Evolutionary conservation across 2,113 vertebrate species (phyloP), one percentile per base, ranked within the genome.

Genomic region (Halcyon malimbica): DNA sequence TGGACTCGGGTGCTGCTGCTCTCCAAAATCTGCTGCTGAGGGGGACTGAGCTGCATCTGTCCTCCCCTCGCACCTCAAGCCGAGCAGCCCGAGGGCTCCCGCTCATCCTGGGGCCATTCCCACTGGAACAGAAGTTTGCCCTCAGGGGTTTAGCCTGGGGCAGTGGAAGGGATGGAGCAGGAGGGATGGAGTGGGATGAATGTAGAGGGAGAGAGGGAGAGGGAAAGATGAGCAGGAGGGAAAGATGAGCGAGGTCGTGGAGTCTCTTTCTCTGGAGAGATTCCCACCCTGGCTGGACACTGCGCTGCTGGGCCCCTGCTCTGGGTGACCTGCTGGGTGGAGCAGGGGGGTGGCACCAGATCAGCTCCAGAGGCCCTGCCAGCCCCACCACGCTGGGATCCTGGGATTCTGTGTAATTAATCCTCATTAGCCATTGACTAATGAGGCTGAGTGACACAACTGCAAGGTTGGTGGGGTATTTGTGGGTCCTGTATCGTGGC

Each of bases 31-130:
- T 12, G 12, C 73, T n/a, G 3, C 15, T 17, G 18, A 10, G 28
- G 35, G 54, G 48, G n/a, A 5, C 0, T 0, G 41, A 48, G 65
- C 2, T 54, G 25, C 13, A 2, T 17, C 29, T 50, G n/a, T 25
- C 21, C 15, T 16, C 9, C 33, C 41, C 17, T 16, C 1, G 2
- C 10, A 6, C 53, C 24, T 9, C 33, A 16, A 54, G 13, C 1
- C 1, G 16, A 20, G 68, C 33, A 21, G 79, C n/a, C 12, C 0
- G 0, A 29, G 44, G 23, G 4, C 10, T 1, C 7, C 37, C 1
- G 0, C 15, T 42, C 0, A 1, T 16, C 10, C n/a, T 1, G 0
- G 10, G 20, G 2, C 44, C 7, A 8, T 19, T 33, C 19, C 33
- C 2, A 2, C 35, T 13, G 31, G 44, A 35, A 29, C 79, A 8